A percentile compares a stretch with the other conserved stretches of the same genome.
These are phyloP conservation scores for Psylliodes chrysocephalus DNA, from an alignment of 2,888 invertebrate genomes.

Conservation along the genomic window DNA sequence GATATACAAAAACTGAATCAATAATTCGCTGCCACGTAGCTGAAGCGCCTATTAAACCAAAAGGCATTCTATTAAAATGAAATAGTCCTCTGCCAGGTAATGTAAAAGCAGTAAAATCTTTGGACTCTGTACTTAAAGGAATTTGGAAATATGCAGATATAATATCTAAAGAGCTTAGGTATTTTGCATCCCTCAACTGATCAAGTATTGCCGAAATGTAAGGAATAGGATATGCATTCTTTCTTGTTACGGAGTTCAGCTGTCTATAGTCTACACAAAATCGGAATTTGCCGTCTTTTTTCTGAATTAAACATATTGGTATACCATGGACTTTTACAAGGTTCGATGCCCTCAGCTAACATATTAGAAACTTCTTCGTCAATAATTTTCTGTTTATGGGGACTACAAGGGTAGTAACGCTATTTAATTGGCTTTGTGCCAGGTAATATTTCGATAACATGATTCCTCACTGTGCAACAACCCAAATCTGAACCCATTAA, in stretches of 20 bases:
- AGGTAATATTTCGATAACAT: background rate
- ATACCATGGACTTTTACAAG: too few relatives aligned
- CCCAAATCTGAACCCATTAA: background rate
- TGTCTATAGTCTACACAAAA: conserved; percentile 1
- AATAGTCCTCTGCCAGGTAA: too few relatives aligned
- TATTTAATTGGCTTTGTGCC: background rate
- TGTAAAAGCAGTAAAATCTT: conserved; percentile 10
- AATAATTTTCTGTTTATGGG: background rate
- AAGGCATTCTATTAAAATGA: too few relatives aligned
- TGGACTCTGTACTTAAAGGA: too few relatives aligned
- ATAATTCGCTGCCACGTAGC: too few relatives aligned
- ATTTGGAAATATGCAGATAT: too few relatives aligned
- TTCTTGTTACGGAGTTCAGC: background rate
- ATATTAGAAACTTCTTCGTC: background rate
- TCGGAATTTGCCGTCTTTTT: background rate
- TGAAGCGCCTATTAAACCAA: too few relatives aligned
- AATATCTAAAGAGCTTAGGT: too few relatives aligned
- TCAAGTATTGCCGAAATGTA: too few relatives aligned
- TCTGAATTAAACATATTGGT: too few relatives aligned
- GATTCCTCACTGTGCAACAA: background rate
- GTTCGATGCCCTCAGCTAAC: background rate
- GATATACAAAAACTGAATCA: conserved; percentile 47
- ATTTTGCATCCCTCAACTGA: background rate
- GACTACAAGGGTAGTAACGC: background rate
- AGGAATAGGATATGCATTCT: too few relatives aligned